Evolutionary conservation across 2,113 vertebrate species (phyloP), one percentile per base, ranked within the genome.

Genomic region (Melanotaenia duboulayi): DNA sequence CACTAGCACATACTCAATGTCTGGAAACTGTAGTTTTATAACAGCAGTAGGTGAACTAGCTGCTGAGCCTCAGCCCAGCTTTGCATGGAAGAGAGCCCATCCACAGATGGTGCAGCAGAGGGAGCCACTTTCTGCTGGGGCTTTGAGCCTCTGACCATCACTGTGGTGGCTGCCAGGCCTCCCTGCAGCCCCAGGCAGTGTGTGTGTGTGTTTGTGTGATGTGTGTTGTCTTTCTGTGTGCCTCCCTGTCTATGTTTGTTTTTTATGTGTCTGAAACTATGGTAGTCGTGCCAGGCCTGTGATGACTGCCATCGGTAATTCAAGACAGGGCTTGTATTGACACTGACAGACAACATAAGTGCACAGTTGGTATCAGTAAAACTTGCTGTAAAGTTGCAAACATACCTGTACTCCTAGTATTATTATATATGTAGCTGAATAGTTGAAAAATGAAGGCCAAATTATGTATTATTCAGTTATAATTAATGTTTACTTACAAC

Each of bases 61-160:
- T 48, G 66, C 66, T 55, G 64, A 72, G 83, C 65, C 62, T 78
- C 74, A 78, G 68, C 68, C 2, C 67, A 52, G 81, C 56, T 20
- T 28, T 61, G 62, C 68, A 46, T 70, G 71, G 84, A 86, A 65
- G 5, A 48, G 63, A 70, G 78, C 87, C 83, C 60, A 68, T 88
- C 87, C 87, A 71, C 91, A 89, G 88, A 87, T 86, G 88, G 88
- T 81, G 82, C 89, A 87, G 88, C 88, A 92, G 91, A 91, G 91
- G 91, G 91, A 89, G 88, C 88, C 82, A 84, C 80, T 89, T 60
- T 70, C 48, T 87, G 66, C 79, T 80, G 61, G 80, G 60, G 69
- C 87, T 78, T 57, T 71, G 76, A 85, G 82, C 70, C 77, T 82
- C 51, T 82, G 86, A 86, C 85, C 81, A 65, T 57, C 78, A 58